phyloP scores from a whole-genome alignment of 64 coral and sea anemone species.

The Pocillopora damicornis region DNA sequence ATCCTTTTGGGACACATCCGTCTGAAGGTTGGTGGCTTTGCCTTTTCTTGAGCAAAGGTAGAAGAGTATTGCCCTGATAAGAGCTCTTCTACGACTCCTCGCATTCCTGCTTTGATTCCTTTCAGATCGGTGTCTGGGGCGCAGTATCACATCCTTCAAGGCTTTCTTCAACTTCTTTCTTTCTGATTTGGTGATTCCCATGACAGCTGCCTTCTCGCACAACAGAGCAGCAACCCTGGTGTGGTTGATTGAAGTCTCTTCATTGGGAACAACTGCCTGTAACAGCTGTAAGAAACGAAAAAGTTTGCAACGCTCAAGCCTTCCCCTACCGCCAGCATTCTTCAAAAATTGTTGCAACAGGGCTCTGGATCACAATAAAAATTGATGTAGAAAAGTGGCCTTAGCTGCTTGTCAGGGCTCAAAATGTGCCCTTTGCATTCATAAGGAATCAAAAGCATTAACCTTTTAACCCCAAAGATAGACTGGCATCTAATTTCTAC shows the following conservation, averaged over 20 bases:
- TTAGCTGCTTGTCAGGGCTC: too few relatives aligned
- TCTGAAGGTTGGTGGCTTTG: constrained; percentile 6
- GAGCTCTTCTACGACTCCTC: neutral
- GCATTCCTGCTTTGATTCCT: constrained; percentile 8
- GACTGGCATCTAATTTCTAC: too few relatives aligned
- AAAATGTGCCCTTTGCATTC: too few relatives aligned
- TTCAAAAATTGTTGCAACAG: too few relatives aligned
- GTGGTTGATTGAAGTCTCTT: constrained; percentile 27
- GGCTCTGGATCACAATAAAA: too few relatives aligned
- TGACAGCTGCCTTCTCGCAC: constrained; percentile 10
- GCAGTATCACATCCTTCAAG: neutral
- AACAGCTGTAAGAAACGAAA: neutral
- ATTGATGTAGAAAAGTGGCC: too few relatives aligned
- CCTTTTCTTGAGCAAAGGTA: neutral
- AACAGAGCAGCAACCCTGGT: constrained; percentile 6
- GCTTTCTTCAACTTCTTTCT: constrained; percentile 10
- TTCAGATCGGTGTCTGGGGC: neutral
- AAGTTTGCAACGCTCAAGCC: neutral
- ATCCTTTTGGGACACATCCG: neutral
- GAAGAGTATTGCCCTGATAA: constrained; percentile 8
- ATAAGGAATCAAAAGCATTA: too few relatives aligned
- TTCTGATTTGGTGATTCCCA: neutral
- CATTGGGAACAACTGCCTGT: constrained; percentile 22
- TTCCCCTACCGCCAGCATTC: too few relatives aligned
- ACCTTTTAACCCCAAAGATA: too few relatives aligned